A percentile compares a stretch with the other conserved stretches of the same genome.
These are phyloP conservation scores for Calyptommatus sinebrachiatus DNA, from an alignment of 2,113 vertebrate species.

Conservation along the genomic window DNA sequence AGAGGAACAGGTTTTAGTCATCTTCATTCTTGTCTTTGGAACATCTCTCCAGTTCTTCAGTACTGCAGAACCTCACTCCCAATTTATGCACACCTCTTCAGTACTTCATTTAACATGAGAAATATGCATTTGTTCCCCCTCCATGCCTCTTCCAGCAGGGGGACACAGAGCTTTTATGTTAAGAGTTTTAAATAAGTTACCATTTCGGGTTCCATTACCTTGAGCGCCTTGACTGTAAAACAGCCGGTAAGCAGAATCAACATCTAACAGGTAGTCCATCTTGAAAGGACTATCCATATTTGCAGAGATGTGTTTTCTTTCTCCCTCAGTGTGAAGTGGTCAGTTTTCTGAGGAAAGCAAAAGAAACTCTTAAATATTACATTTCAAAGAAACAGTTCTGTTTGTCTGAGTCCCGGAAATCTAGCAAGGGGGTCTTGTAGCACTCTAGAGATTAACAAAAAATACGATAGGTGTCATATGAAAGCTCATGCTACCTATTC, in stretches of 20 bases:
- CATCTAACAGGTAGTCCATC: slow-evolving; percentile 83
- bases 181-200: neutral
- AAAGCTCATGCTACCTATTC: too few species aligned
- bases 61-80: too few species aligned
- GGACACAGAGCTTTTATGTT: neutral
- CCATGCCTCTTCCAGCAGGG: slow-evolving; percentile 9
- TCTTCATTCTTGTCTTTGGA: too few species aligned
- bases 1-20: too few species aligned
- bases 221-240: slow-evolving; percentile 83
- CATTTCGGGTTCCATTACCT: slow-evolving; percentile 66
- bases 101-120: neutral
- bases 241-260: slow-evolving; percentile 78
- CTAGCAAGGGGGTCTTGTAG: too few species aligned
- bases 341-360: slow-evolving; percentile 58
- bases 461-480: too few species aligned
- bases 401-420: too few species aligned
- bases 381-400: too few species aligned
- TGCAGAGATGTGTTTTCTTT: slow-evolving; percentile 48
- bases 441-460: too few species aligned
- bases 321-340: slow-evolving; percentile 39
- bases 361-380: slow-evolving; percentile 33
- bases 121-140: neutral
- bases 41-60: neutral
- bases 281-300: slow-evolving; percentile 68
- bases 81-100: neutral